Percentiles rank a stretch among this genome's conserved stretches.
phyloP scores from a whole-genome alignment of 2,113 vertebrate species.

The Capreolus pygargus region DNA sequence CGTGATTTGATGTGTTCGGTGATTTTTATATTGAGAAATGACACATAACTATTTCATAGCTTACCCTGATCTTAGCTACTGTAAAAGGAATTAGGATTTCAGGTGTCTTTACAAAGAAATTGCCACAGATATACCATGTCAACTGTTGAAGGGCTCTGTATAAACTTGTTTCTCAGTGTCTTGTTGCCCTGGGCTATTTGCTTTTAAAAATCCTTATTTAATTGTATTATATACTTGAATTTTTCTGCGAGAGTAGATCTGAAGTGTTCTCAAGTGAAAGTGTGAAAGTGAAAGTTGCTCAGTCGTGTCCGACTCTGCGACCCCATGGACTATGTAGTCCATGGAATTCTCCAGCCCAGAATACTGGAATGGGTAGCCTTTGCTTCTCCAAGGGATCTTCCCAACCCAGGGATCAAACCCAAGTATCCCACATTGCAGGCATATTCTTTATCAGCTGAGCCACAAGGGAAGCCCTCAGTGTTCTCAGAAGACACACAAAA shows the following conservation, averaged over 20 bases:
- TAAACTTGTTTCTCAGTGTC: not conserved
- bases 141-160: not conserved
- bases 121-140: not conserved
- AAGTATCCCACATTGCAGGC: rapidly evolving
- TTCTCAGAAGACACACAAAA: not conserved
- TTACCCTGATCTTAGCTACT: not conserved
- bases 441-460: not conserved
- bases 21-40: not conserved
- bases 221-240: not conserved
- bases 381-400: not conserved
- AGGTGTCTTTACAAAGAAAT: not conserved
- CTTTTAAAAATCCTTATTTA: not conserved
- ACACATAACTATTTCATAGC: not conserved
- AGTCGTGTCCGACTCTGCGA: rapidly evolving
- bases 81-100: not conserved
- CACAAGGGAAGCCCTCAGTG: not conserved
- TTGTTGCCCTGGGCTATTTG: not conserved
- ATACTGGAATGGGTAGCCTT: not conserved
- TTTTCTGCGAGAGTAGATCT: not conserved
- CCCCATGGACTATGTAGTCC: not conserved
- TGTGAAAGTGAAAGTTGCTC: not conserved
- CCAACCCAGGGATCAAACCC: no score
- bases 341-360: not conserved
- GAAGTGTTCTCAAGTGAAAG: not conserved
- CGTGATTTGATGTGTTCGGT: not conserved